Percentiles rank a stretch among this genome's conserved stretches.
Evolutionary conservation across 2,113 vertebrate genomes (phyloP).

Genomic region (Xiphias gladius): DNA sequence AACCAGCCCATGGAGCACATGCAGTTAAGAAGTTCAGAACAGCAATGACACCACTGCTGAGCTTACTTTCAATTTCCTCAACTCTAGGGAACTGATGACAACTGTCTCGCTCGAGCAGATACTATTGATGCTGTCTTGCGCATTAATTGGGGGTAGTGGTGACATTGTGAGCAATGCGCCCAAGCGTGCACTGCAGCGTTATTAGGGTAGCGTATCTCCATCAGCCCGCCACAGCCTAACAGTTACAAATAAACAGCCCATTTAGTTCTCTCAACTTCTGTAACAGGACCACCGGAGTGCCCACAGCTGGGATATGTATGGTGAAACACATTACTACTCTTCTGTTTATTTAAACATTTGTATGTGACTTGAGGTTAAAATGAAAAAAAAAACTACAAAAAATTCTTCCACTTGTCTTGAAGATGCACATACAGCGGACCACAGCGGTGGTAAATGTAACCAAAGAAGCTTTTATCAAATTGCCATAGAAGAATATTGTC

Average conservation of each 20-base stretch:
- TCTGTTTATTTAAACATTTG: slow-evolving; percentile 48
- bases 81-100: slow-evolving; percentile 55
- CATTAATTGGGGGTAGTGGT: slow-evolving; percentile 69
- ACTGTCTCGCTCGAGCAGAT: slow-evolving; percentile 55
- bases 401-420: background rate
- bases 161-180: slow-evolving; percentile 70
- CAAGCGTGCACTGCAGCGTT: slow-evolving; percentile 35
- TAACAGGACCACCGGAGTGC: slow-evolving; percentile 67
- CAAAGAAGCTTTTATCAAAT: slow-evolving; percentile 4
- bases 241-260: slow-evolving; percentile 66
- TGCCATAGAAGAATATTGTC: slow-evolving; percentile 17
- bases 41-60: slow-evolving; percentile 21
- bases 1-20: slow-evolving; percentile 39
- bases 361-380: slow-evolving; percentile 19
- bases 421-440: background rate
- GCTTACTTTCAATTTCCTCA: slow-evolving; percentile 44
- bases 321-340: slow-evolving; percentile 40
- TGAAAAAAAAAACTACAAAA: background rate
- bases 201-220: slow-evolving; percentile 28
- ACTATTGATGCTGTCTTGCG: slow-evolving; percentile 48
- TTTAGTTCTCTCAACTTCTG: slow-evolving; percentile 51
- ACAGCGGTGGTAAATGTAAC: background rate
- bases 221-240: slow-evolving; percentile 32
- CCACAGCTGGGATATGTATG: slow-evolving; percentile 64
- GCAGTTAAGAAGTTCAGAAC: slow-evolving; percentile 37